These are phyloP conservation scores for Heliothis subflexa DNA, from an alignment of 1,140 invertebrate genomes.

Conservation along the genomic window DNA sequence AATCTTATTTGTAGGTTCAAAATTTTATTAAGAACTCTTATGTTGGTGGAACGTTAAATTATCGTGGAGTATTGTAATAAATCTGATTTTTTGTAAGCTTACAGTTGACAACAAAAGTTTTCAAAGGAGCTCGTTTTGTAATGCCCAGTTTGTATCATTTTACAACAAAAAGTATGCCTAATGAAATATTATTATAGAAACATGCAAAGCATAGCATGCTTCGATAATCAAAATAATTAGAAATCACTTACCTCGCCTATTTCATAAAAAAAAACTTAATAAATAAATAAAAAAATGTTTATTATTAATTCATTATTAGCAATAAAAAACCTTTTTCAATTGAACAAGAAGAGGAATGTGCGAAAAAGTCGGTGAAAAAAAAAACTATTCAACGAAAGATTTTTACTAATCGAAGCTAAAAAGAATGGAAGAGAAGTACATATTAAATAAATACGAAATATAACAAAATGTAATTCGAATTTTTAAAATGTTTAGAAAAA, in stretches of 20 bases:
- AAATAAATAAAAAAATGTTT: slow-evolving; percentile 9
- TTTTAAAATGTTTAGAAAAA: neutral
- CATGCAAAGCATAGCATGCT: slow-evolving; percentile 33
- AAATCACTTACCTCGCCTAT: neutral
- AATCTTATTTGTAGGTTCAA: no score
- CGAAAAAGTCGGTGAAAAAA: slow-evolving; percentile 73
- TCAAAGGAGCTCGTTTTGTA: no score
- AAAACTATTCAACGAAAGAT: slow-evolving; percentile 32
- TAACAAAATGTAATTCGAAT: neutral
- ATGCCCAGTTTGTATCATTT: no score
- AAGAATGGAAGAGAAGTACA: slow-evolving; percentile 13
- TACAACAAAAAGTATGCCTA: no score
- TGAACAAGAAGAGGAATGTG: slow-evolving; percentile 74
- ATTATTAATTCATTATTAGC: slow-evolving; percentile 19
- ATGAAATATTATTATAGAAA: no score
- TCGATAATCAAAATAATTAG: slow-evolving; percentile 1
- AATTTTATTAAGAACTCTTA: no score
- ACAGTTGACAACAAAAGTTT: no score
- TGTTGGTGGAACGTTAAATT: no score
- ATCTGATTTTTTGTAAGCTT: no score
- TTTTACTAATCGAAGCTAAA: neutral
- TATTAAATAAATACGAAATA: neutral
- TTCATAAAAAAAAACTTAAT: neutral
- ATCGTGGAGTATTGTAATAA: no score
- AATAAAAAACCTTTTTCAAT: slow-evolving; percentile 10